A percentile compares a stretch with the other conserved stretches of the same genome.
Evolutionary conservation across 2,113 vertebrate genomes (phyloP).

Genomic region (Dendrocopos noguchii): DNA sequence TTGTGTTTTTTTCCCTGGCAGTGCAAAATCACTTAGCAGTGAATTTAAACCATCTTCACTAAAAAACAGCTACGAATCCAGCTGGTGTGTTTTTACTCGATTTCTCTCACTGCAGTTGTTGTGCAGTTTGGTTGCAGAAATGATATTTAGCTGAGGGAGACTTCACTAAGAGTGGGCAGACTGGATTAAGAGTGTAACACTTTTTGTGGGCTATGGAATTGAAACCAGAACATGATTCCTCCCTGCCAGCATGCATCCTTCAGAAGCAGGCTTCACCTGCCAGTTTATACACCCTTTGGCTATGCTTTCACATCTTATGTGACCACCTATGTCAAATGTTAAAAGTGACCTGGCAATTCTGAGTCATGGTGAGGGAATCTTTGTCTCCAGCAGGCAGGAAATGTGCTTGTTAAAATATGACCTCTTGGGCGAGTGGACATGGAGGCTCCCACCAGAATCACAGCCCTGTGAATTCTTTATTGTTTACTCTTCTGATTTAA

Average conservation of each 20-base stretch:
- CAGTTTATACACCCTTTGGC: not conserved
- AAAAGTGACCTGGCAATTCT: not conserved
- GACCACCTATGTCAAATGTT: too few relatives aligned
- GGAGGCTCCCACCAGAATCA: not conserved
- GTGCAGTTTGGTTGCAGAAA: not conserved
- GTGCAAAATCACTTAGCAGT: not conserved
- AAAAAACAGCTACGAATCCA: not conserved
- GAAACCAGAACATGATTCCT: fast-evolving
- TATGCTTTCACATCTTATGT: not conserved
- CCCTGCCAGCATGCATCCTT: not conserved
- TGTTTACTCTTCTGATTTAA: not conserved
- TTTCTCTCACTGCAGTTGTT: not conserved
- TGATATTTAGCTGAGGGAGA: not conserved
- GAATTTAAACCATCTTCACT: not conserved
- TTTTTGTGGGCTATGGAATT: not conserved
- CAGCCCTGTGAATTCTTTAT: not conserved
- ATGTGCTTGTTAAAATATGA: not conserved
- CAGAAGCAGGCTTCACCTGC: not conserved
- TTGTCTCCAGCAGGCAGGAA: not conserved
- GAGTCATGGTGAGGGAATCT: not conserved
- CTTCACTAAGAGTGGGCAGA: not conserved
- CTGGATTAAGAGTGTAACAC: fast-evolving
- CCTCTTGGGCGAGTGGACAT: not conserved
- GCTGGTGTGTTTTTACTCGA: not conserved
- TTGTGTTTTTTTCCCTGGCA: not conserved